These are phyloP conservation scores for Dromas ardeola DNA, from an alignment of 2,113 vertebrate genomes.

Conservation along the genomic window DNA sequence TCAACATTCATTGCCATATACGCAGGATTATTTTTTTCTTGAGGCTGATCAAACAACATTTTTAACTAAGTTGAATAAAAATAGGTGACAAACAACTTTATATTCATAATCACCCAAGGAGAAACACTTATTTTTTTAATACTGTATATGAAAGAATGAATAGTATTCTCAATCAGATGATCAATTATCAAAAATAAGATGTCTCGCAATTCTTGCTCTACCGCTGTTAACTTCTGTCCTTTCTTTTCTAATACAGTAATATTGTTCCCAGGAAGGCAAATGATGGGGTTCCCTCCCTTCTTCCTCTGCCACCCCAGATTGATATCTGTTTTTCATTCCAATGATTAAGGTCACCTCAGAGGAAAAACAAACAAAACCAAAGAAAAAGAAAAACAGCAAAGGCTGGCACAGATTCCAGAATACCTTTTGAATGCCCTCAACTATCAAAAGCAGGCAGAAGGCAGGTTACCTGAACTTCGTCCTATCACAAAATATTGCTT, in stretches of 20 bases:
- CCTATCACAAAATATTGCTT: not conserved
- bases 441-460: not conserved
- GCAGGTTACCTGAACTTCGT: not conserved
- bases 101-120: not conserved
- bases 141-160: not conserved
- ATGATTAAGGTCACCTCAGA: not conserved
- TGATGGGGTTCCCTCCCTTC: not conserved
- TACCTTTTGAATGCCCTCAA: not conserved
- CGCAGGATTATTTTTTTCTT: not conserved
- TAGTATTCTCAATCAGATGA: not conserved
- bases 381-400: not conserved
- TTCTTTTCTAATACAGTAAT: not conserved
- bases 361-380: not conserved
- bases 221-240: not conserved
- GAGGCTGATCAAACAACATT: not conserved
- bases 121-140: not conserved
- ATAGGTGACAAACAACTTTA: not conserved
- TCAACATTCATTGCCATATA: not conserved
- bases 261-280: not conserved
- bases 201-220: not conserved
- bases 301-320: not conserved
- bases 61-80: not conserved
- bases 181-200: not conserved
- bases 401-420: not conserved
- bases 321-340: not conserved